phyloP scores from a whole-genome alignment of 2,797 vertebrate genomes.

The Gila robusta region DNA sequence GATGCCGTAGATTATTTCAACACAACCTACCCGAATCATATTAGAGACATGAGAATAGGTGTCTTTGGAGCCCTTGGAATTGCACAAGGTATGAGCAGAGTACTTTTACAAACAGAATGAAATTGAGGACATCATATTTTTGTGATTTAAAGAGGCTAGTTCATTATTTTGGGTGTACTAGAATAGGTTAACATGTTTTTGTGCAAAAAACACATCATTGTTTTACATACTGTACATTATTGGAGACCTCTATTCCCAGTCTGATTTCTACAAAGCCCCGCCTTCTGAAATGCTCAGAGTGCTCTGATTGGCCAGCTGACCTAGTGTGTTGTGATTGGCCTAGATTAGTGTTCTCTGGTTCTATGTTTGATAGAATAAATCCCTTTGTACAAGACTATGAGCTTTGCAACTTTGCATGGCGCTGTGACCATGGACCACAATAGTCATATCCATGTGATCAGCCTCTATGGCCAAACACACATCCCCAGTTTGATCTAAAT shows the following conservation, averaged over 20 bases:
- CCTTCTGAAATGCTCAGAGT: neutral
- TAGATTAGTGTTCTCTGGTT: neutral
- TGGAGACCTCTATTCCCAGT: neutral
- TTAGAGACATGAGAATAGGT: conserved; percentile 85
- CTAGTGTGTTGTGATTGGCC: neutral
- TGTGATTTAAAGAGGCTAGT: neutral
- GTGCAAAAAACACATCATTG: neutral
- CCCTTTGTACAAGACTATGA: neutral
- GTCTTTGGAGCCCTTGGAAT: conserved; percentile 88
- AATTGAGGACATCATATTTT: neutral
- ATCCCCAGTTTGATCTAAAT: neutral
- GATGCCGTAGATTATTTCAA: conserved; percentile 81
- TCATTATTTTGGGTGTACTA: neutral
- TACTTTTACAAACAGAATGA: neutral
- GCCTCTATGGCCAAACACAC: neutral
- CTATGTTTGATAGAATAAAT: neutral
- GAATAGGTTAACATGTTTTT: neutral
- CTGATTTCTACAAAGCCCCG: neutral
- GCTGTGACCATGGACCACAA: too few relatives aligned
- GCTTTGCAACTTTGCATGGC: too few relatives aligned
- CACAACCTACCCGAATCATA: conserved; percentile 79
- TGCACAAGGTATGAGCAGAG: conserved; percentile 83
- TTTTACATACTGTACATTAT: neutral
- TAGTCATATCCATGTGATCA: neutral
- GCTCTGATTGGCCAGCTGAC: neutral